These are phyloP conservation scores for Drosophila aldrichi DNA, from an alignment of 2,888 invertebrate genomes.

Conservation along the genomic window DNA sequence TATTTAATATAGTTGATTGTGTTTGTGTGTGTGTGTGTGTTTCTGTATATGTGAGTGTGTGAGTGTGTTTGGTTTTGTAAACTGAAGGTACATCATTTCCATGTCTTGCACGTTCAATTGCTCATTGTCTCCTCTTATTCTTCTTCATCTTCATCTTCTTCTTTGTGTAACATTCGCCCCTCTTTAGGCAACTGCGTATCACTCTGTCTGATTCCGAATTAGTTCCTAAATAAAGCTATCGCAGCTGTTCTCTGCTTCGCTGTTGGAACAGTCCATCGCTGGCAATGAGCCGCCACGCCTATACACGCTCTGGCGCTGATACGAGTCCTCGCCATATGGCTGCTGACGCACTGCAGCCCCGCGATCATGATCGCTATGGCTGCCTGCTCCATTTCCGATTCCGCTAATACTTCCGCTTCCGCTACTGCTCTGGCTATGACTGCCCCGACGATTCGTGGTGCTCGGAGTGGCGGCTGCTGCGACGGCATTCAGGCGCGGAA, in stretches of 20 bases:
- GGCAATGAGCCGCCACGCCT: conserved; percentile 81
- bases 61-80: conserved; percentile 59
- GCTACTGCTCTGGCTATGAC: conserved; percentile 39
- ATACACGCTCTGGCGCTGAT: conserved; percentile 56
- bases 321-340: conserved; percentile 10
- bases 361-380: conserved; percentile 15
- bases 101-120: conserved; percentile 18
- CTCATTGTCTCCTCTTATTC: background rate
- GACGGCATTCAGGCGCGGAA: conserved; percentile 68
- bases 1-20: conserved; percentile 43
- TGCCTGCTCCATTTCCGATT: conserved; percentile 1
- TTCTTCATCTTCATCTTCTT: background rate
- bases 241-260: conserved; percentile 85
- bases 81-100: conserved; percentile 71
- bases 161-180: background rate
- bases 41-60: conserved; percentile 6
- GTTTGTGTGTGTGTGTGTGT: background rate
- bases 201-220: background rate
- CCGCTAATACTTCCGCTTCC: conserved; percentile 10
- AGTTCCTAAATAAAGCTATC: conserved; percentile 78
- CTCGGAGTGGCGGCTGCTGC: background rate
- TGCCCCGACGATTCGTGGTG: conserved; percentile 52
- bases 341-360: conserved; percentile 7
- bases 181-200: background rate
- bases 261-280: conserved; percentile 83